Conservation (phyloP, 2,888 invertebrate genomes). For the Cenopis cana region DNA sequence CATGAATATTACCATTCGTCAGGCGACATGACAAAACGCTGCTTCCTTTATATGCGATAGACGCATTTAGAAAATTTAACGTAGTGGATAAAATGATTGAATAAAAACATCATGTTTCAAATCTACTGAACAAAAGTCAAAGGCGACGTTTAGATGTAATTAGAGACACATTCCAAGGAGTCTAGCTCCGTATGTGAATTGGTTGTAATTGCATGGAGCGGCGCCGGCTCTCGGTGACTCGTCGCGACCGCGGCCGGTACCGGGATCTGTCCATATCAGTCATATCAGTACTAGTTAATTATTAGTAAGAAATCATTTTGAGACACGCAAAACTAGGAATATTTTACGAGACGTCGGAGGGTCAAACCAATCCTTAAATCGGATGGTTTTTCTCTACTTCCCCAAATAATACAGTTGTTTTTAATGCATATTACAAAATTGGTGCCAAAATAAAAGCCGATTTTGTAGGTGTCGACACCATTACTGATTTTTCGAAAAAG, state of each 20-base stretch:
- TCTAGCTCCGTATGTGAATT: slow-evolving; percentile 7
- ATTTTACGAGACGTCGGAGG: no score
- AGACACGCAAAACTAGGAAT: no score
- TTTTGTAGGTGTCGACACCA: no score
- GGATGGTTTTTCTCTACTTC: no score
- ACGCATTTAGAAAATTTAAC: background rate
- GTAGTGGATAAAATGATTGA: background rate
- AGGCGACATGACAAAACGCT: background rate
- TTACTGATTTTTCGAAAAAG: background rate
- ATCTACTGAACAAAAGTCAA: background rate
- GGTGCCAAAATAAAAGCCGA: no score
- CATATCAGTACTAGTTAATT: no score
- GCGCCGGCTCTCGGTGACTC: background rate
- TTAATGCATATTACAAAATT: no score
- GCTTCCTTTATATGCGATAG: background rate
- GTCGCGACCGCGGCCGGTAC: background rate
- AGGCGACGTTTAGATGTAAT: slow-evolving; percentile 13
- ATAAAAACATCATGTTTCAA: background rate
- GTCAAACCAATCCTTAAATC: no score
- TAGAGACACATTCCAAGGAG: slow-evolving; percentile 14
- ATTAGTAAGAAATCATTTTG: no score
- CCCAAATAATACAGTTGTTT: no score
- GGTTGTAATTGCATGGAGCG: slow-evolving; percentile 17
- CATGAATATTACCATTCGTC: background rate
- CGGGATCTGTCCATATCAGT: background rate